These are phyloP conservation scores for Lingula anatina DNA, from an alignment of 2,888 invertebrate genomes.

Conservation along the genomic window DNA sequence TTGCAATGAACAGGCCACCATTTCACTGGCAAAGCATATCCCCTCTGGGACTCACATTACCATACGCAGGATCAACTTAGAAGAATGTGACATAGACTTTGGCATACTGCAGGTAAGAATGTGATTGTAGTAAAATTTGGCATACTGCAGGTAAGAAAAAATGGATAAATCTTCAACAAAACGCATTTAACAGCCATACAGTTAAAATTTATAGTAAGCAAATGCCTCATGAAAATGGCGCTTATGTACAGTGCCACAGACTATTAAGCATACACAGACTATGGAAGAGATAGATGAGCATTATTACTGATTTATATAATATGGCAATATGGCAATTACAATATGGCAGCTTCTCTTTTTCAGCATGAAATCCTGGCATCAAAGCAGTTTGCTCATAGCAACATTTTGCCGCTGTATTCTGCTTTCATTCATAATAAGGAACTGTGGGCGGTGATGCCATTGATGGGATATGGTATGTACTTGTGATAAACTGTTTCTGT, in stretches of 20 bases:
- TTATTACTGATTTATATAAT: too few relatives aligned
- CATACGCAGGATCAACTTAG: constrained; percentile 34
- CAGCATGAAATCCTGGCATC: constrained; percentile 75
- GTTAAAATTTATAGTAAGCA: too few relatives aligned
- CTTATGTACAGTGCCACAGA: too few relatives aligned
- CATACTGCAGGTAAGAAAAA: background rate
- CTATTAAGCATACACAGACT: too few relatives aligned
- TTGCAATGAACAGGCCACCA: constrained; percentile 30
- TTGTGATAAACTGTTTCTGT: background rate
- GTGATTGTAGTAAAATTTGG: background rate
- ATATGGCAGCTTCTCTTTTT: constrained; percentile 9
- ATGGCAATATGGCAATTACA: too few relatives aligned
- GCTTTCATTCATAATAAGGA: constrained; percentile 75
- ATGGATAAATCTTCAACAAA: background rate
- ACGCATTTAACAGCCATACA: too few relatives aligned
- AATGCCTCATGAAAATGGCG: too few relatives aligned
- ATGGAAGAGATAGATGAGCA: too few relatives aligned
- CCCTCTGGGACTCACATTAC: constrained; percentile 33
- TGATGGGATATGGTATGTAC: constrained; percentile 65
- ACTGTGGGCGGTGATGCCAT: constrained; percentile 73
- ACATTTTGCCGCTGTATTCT: constrained; percentile 70
- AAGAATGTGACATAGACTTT: constrained; percentile 27
- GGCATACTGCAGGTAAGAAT: constrained; percentile 27
- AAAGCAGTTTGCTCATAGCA: constrained; percentile 72
- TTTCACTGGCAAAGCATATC: constrained; percentile 33